phyloP scores from a whole-genome alignment of 2,113 vertebrate genomes.

The Mus pahari region DNA sequence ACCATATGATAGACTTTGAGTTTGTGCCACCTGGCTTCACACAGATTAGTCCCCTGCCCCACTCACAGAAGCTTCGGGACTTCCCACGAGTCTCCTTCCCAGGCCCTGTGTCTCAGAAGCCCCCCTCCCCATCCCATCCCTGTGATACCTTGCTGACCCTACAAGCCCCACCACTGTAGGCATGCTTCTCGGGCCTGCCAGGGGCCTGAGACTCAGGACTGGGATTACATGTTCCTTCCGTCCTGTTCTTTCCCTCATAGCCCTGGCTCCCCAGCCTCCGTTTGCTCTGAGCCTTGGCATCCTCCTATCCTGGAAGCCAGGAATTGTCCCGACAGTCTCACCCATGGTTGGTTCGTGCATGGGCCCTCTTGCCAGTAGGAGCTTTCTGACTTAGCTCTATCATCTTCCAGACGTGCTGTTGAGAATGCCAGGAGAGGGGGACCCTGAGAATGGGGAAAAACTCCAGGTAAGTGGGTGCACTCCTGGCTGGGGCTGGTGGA shows the following conservation, averaged over 20 bases:
- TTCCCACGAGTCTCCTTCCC: not conserved
- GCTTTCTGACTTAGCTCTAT: conserved; percentile 43
- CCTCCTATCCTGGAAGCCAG: not conserved
- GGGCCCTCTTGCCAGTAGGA: not conserved
- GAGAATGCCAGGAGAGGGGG: conserved; percentile 85
- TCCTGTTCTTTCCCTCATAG: not conserved
- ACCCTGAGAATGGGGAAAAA: conserved; percentile 82
- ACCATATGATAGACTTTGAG: not conserved
- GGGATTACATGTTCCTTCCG: not conserved
- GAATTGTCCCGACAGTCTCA: not conserved
- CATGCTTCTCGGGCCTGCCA: not conserved
- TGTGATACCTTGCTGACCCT: not conserved
- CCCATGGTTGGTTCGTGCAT: not conserved
- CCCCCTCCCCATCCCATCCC: too few relatives aligned
- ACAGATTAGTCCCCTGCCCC: not conserved
- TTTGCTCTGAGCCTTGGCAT: not conserved
- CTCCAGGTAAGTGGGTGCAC: conserved; percentile 82
- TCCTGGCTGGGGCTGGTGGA: not conserved
- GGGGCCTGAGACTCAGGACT: not conserved
- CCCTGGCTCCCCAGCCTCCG: not conserved
- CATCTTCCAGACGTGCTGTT: conserved; percentile 86
- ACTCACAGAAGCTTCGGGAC: not conserved
- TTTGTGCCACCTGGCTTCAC: not conserved
- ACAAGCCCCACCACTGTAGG: not conserved
- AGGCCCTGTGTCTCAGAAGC: not conserved